Base-by-base conservation (phyloP, 1,140 invertebrate species). In the Psix sp. region DNA sequence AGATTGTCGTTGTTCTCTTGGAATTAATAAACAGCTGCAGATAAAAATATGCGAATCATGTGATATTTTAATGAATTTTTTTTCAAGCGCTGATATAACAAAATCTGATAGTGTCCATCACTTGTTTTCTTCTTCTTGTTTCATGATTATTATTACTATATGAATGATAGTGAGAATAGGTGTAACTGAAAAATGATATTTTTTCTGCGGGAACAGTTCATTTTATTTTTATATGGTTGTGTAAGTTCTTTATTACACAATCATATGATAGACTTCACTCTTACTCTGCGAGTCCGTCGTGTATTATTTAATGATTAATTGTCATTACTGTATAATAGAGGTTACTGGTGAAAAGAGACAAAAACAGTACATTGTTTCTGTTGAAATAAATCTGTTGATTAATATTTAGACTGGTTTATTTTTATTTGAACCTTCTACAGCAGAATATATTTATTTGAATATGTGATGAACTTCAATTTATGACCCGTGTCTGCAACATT, bases 301-400 rank as follows among this genome's bases (percentile, higher is more conserved):
- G 83, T 84, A 85, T 84, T 83, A 83, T 81, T 81, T 82, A 82
- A 84, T 77, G 78, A 84, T 82, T 82, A 82, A 79, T 75, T 79
- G 76, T 84, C 80, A 80, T 84, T 81, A 80, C 83, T 86, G 83
- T 86, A 86, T 84, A 85, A 80, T 85, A 85, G 82, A 83, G 82
- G 75, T 84, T 84, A 85, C 77, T 78, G 82, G 83, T 84, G 81
- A 85, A 84, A 81, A 84, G 81, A 83, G 76, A 83, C 76, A 80
- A 82, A 81, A 60, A 83, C 82, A 84, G 80, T 84, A 80, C 81
- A 85, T 82, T 84, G 82, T 86, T 86, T 86, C 84, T 84, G 84
- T 85, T 87, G 80, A 85, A 87, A 85, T 85, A 87, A 86, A 87
- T 66, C 82, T 83, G 84, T 86, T 86, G 43, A 65, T 52, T 59